Evolutionary conservation across 1,140 invertebrate genomes (phyloP).

Genomic region (Caenorhabditis briggsae): DNA sequence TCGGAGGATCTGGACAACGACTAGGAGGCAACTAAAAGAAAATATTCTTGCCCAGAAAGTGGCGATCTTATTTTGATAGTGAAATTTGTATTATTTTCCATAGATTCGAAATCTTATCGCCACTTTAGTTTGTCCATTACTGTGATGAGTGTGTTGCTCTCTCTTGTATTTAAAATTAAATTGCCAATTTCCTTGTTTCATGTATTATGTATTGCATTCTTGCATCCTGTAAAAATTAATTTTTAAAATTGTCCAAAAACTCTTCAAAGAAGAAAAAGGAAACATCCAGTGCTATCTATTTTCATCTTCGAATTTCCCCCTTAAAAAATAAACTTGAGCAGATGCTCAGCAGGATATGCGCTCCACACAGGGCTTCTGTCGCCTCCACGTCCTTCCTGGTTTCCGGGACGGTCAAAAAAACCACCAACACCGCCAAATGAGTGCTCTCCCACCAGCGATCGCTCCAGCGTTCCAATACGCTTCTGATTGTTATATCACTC

Average conservation of each 20-base stretch:
- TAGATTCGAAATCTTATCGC: background rate
- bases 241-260: background rate
- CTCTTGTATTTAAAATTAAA: background rate
- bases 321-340: background rate
- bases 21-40: slow-evolving; percentile 25
- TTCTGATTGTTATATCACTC: slow-evolving; percentile 70
- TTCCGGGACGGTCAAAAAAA: no score
- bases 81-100: background rate
- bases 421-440: slow-evolving; percentile 43
- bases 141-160: background rate
- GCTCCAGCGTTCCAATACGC: slow-evolving; percentile 70
- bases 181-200: no score
- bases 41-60: background rate
- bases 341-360: slow-evolving; percentile 32
- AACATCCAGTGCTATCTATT: slow-evolving; percentile 33
- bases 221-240: no score
- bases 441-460: slow-evolving; percentile 60
- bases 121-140: background rate
- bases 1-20: slow-evolving; percentile 52
- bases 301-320: background rate
- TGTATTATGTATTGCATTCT: no score
- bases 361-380: background rate
- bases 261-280: background rate
- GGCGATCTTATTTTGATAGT: slow-evolving; percentile 6
- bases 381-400: slow-evolving; percentile 15